phyloP scores from a whole-genome alignment of 2,113 vertebrate genomes.

The Microtus pennsylvanicus region DNA sequence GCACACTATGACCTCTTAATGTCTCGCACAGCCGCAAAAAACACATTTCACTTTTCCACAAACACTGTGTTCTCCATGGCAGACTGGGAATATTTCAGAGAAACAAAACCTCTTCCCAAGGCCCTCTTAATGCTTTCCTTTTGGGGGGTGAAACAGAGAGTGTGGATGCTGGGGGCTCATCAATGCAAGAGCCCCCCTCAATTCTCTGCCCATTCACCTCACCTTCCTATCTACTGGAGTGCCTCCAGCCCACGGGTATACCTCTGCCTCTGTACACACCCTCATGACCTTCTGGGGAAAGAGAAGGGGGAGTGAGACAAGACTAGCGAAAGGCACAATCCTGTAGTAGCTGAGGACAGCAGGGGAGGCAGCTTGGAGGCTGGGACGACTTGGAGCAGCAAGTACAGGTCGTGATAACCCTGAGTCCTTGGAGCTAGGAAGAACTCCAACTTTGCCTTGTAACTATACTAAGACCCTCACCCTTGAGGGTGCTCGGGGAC shows the following conservation, averaged over 20 bases:
- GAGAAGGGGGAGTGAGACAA: not conserved
- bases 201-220: too few relatives aligned
- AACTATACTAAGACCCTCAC: not conserved
- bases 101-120: not conserved
- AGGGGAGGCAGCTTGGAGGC: not conserved
- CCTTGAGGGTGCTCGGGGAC: not conserved
- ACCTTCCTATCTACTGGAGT: not conserved
- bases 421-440: not conserved
- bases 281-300: not conserved
- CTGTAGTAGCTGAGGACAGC: not conserved
- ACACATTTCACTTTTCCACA: not conserved
- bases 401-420: not conserved
- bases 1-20: not conserved
- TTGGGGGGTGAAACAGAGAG: not conserved
- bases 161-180: not conserved
- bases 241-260: not conserved
- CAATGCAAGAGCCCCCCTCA: not conserved
- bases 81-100: constrained; percentile 25
- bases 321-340: not conserved
- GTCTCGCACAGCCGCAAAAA: not conserved
- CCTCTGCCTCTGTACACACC: not conserved
- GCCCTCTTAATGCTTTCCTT: not conserved
- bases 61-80: not conserved
- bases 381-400: not conserved
- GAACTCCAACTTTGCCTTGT: not conserved